These are phyloP conservation scores for Sycophila sp. DNA, from an alignment of 1,140 invertebrate genomes.

Conservation along the genomic window DNA sequence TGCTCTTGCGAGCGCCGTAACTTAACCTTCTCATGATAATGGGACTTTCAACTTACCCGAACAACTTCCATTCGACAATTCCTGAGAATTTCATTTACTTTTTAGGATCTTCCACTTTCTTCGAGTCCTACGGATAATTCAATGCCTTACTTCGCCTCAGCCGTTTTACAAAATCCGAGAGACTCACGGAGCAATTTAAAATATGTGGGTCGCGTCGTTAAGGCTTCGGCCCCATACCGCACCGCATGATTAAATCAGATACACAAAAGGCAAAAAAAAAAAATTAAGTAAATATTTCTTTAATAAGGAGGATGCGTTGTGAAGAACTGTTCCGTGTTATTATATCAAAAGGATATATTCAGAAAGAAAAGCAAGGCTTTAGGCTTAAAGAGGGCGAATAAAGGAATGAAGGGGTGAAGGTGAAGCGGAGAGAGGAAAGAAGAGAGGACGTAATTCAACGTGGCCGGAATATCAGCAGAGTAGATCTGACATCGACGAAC, in stretches of 20 bases:
- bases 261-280: not conserved
- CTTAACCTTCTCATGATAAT: slow-evolving; percentile 27
- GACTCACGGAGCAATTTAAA: too few species aligned
- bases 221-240: too few species aligned
- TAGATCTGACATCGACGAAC: slow-evolving; percentile 52
- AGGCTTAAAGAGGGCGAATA: slow-evolving; percentile 13
- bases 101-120: not conserved
- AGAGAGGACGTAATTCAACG: slow-evolving; percentile 47
- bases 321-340: slow-evolving; percentile 3
- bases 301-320: not conserved
- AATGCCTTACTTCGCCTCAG: too few species aligned
- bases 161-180: too few species aligned
- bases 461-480: slow-evolving; percentile 47
- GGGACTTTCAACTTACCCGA: slow-evolving; percentile 9
- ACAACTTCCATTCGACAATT: slow-evolving; percentile 10
- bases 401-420: slow-evolving; percentile 4
- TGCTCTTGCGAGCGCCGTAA: slow-evolving; percentile 1
- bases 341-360: slow-evolving; percentile 19
- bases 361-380: not conserved
- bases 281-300: not conserved
- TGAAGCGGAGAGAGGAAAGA: slow-evolving; percentile 13
- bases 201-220: too few species aligned
- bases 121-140: too few species aligned
- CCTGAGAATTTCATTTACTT: not conserved
- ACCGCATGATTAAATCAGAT: too few species aligned